These are phyloP conservation scores for Rhagonycha fulva DNA, from an alignment of 2,888 invertebrate species.

Conservation along the genomic window DNA sequence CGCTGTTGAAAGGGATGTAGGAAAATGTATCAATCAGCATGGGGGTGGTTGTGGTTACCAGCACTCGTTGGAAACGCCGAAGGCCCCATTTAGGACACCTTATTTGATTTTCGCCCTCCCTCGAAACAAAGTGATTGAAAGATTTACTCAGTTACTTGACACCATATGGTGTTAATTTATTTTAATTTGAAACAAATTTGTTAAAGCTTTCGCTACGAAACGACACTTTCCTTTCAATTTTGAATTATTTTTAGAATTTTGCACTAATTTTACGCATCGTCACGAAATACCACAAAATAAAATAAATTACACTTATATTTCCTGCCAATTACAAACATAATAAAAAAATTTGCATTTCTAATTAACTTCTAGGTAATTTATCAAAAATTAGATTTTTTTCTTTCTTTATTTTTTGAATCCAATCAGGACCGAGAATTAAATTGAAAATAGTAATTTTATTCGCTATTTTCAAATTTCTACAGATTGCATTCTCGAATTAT, in stretches of 20 bases:
- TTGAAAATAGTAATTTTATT: not conserved
- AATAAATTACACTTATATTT: not conserved
- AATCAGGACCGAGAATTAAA: not conserved
- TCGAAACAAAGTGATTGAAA: slow-evolving; percentile 36
- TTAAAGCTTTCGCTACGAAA: slow-evolving; percentile 9
- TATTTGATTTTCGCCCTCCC: slow-evolving; percentile 42
- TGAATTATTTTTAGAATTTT: not conserved
- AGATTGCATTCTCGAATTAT: not conserved
- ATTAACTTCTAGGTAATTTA: not conserved
- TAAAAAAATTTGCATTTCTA: not conserved
- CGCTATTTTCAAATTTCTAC: not conserved
- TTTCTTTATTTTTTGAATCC: not conserved
- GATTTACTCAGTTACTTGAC: slow-evolving; percentile 35
- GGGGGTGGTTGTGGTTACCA: slow-evolving; percentile 38
- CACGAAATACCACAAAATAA: not conserved
- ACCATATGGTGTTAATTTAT: slow-evolving; percentile 32
- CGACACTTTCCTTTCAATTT: not conserved
- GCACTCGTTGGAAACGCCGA: slow-evolving; percentile 37
- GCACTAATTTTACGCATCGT: not conserved
- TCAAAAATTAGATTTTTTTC: not conserved
- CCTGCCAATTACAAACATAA: not conserved
- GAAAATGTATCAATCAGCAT: slow-evolving; percentile 36
- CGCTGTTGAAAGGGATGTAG: slow-evolving; percentile 25
- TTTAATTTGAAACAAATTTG: slow-evolving; percentile 27
- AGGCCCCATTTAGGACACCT: slow-evolving; percentile 41